Conservation (phyloP, 2,113 vertebrate genomes). For the Antennarius striatus region DNA sequence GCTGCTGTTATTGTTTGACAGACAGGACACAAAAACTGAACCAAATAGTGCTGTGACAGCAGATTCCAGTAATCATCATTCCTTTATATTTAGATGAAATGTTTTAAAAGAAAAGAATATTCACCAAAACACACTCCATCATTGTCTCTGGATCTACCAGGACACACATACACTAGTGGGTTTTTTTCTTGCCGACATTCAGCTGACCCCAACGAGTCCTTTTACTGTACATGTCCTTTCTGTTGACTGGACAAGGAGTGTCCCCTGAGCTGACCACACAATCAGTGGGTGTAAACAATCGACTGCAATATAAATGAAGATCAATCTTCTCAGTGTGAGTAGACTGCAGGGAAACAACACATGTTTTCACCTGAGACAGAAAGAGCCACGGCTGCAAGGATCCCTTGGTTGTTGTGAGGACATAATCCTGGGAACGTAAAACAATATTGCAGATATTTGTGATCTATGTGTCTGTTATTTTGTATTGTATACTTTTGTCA, state of each 20-base stretch:
- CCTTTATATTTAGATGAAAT: too few species aligned
- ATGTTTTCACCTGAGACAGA: conserved; percentile 37
- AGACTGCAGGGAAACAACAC: conserved; percentile 64
- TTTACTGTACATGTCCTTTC: conserved; percentile 26
- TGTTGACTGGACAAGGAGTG: conserved; percentile 20
- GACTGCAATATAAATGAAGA: conserved; percentile 80
- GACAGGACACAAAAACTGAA: too few species aligned
- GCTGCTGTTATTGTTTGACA: too few species aligned
- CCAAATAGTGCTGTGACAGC: too few species aligned
- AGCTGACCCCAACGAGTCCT: conserved; percentile 29
- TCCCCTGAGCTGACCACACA: conserved; percentile 49
- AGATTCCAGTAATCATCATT: too few species aligned
- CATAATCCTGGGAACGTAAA: conserved; percentile 7
- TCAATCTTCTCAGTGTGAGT: conserved; percentile 50
- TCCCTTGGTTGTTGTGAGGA: conserved; percentile 16
- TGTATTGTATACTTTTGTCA: too few species aligned
- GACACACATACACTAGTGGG: conserved; percentile 1
- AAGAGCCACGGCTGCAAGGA: conserved; percentile 19
- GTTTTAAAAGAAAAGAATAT: neutral
- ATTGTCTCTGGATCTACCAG: too few species aligned
- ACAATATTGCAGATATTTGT: too few species aligned
- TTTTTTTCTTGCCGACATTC: conserved; percentile 25
- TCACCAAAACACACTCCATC: neutral
- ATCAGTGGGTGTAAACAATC: conserved; percentile 30
- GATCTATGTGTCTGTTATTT: too few species aligned